Percentiles rank a stretch among this genome's conserved stretches.
Evolutionary conservation across 2,797 vertebrate species (phyloP).

Genomic region (Urocyon cinereoargenteus): DNA sequence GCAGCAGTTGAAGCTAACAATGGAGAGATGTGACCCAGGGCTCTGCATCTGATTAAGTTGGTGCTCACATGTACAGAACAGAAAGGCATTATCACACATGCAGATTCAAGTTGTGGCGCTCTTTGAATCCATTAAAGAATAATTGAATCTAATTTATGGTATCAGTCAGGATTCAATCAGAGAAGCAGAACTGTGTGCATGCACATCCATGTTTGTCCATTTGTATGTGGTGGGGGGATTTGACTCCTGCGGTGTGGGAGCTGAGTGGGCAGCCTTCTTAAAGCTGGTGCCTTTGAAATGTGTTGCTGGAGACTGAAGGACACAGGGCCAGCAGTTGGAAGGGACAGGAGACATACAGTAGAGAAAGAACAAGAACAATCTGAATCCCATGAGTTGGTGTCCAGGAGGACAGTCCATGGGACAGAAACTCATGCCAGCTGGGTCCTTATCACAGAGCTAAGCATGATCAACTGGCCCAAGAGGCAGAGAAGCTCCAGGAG

Average conservation of each 20-base stretch:
- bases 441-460: too few relatives aligned
- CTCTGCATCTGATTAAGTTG: neutral
- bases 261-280: neutral
- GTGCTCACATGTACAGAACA: neutral
- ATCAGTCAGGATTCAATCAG: neutral
- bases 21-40: neutral
- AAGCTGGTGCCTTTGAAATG: neutral
- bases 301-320: neutral
- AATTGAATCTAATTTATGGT: neutral
- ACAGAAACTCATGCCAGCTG: neutral
- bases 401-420: neutral
- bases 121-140: neutral
- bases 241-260: neutral
- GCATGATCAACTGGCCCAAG: neutral
- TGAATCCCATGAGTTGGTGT: neutral
- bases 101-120: neutral
- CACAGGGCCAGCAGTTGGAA: neutral
- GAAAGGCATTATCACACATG: neutral
- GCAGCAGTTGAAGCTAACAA: neutral
- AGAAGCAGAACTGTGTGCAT: neutral
- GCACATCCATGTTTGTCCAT: neutral
- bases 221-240: neutral
- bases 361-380: too few relatives aligned
- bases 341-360: neutral
- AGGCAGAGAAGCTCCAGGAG: neutral